Evolutionary conservation across 1,140 invertebrate species (phyloP).

Genomic region (Aphis craccivora): DNA sequence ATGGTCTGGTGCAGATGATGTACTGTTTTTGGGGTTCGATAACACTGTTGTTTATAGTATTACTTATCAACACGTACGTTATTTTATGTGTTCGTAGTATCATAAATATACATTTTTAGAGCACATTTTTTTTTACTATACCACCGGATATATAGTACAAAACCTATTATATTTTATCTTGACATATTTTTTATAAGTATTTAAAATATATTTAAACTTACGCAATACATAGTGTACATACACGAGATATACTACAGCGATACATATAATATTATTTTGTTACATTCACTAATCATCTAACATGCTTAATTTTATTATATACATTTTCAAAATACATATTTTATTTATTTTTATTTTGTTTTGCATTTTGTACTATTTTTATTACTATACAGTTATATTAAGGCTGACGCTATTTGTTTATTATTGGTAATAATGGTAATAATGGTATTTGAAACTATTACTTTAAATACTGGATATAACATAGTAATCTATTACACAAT

Average conservation of each 20-base stretch:
- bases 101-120: not conserved
- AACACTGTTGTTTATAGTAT: constrained; percentile 1
- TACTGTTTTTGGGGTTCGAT: not conserved
- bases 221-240: not conserved
- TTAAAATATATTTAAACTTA: not conserved
- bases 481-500: no score
- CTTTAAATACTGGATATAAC: not conserved
- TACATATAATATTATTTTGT: not conserved
- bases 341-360: not conserved
- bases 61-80: constrained; percentile 9
- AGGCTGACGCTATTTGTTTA: not conserved
- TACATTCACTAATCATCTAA: not conserved
- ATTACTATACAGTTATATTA: not conserved
- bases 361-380: not conserved
- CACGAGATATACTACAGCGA: not conserved
- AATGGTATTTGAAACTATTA: not conserved
- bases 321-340: not conserved
- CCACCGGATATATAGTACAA: not conserved
- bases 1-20: not conserved
- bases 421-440: not conserved
- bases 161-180: not conserved
- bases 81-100: not conserved
- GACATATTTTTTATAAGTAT: not conserved
- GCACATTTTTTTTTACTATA: not conserved
- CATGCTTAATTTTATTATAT: not conserved